These are phyloP conservation scores for Chionis minor DNA, from an alignment of 2,113 vertebrate species.

Conservation along the genomic window DNA sequence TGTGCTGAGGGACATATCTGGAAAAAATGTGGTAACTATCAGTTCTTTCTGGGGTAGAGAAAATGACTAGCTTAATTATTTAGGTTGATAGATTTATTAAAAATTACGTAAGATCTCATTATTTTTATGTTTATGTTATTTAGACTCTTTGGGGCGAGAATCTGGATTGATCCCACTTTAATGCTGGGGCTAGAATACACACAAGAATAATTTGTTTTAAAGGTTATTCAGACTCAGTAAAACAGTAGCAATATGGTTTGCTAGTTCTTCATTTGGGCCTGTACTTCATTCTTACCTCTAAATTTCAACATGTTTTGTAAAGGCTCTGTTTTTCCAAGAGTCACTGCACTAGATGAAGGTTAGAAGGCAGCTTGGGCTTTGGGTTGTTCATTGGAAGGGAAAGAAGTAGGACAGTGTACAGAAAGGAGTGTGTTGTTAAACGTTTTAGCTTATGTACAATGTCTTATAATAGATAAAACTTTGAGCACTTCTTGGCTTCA, in stretches of 20 bases:
- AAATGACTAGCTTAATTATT: neutral
- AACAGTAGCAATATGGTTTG: slow-evolving; percentile 19
- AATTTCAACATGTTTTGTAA: slow-evolving; percentile 34
- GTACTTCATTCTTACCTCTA: slow-evolving; percentile 36
- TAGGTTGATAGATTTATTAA: neutral
- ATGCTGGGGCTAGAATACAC: neutral
- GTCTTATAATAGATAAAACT: neutral
- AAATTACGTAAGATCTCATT: neutral
- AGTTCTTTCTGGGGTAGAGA: neutral
- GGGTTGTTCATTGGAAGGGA: slow-evolving; percentile 21
- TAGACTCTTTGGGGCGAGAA: fast-evolving
- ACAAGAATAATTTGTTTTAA: slow-evolving; percentile 50
- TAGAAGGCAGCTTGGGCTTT: slow-evolving; percentile 44
- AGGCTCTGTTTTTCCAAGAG: slow-evolving; percentile 26
- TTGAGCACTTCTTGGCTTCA: neutral
- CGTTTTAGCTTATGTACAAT: neutral
- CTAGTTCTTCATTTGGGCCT: slow-evolving; percentile 51
- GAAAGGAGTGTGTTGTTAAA: slow-evolving; percentile 6
- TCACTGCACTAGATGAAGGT: neutral
- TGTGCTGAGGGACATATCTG: neutral
- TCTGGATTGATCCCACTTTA: neutral
- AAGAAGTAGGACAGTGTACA: neutral
- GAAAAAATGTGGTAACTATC: neutral
- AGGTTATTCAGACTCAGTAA: slow-evolving; percentile 50
- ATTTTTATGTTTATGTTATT: neutral